Evolutionary conservation across 2,113 vertebrate genomes (phyloP), one percentile per base, ranked within the genome.

Genomic region (Aspidoscelis tigris): DNA sequence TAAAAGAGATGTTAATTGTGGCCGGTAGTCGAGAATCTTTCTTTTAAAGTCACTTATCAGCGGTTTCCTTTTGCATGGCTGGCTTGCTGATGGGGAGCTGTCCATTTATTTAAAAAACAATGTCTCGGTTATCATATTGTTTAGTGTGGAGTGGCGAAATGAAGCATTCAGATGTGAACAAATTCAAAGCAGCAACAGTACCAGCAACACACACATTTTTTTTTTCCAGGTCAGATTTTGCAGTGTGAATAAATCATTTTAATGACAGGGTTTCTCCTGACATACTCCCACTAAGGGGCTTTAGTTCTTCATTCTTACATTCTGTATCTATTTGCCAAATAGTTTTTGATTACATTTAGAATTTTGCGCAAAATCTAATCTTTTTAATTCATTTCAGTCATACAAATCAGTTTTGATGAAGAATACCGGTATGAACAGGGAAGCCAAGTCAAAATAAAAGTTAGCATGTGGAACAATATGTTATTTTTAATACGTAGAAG

Each of bases 81-180:
- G 84, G 83, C 87, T 90, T 93, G 91, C 89, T 95, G 93, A 85
- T 78, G 83, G 16, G 78, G 90, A 91, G 87, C 88, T 93, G 87
- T 80, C 22, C 44, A 0, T 90, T 94, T 95, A 88, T 96, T 96
- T 96, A 89, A 91, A 91, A 96, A 95, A 96, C 91, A 94, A 92
- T 83, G 75, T 85, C 86, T 84, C 79, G 89, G 87, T 95, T 96
- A 94, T 92, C 87, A 0, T 85, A 78, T 12, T 92, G 88, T 90
- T 94, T 93, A 85, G 83, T 88, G 78, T 75, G 43, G 87, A 86
- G 80, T 78, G 81, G 83, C 88, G 92, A 92, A 89, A 89, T 18
- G 3, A 76, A 82, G 82, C 86, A 80, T 87, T 80, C 50, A 58
- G 81, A 84, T 80, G 11, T 76, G 44, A 33, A 66, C 53, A 65